Base-by-base conservation (phyloP, 2,113 vertebrate species). In the Morone chrysops region DNA sequence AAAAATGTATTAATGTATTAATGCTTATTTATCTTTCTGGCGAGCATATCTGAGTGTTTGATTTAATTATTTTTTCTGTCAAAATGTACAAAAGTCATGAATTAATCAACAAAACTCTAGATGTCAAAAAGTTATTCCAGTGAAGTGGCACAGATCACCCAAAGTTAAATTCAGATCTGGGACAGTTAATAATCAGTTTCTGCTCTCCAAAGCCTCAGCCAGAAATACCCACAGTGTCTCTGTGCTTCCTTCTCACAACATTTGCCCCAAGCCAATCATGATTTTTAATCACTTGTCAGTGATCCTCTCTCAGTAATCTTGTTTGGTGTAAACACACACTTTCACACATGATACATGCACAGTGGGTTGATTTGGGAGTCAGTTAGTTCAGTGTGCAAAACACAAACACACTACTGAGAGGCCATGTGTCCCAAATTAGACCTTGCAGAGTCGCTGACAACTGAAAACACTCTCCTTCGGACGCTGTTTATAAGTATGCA, bases 361-460 rank as follows among this genome's bases (percentile, higher is more conserved):
- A 5, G 31, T 22, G 75, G 69, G 59, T 56, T 50, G 41, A 75
- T 57, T 31, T 61, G 84, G 78, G 76, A 74, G 56, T 69, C 40
- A 60, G 48, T 86, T 75, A 56, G 73, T 78, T 73, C 56, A 72
- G 51, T 20, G 20, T 41, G 43, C 65, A 41, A 53, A 82, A 70
- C 70, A 72, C 70, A 85, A 89, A 90, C 81, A 62, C 65, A 20
- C 80, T 57, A 56, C 80, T 25, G 48, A 62, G 82, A 81, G 61
- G 72, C 85, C 81, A 79, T 85, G 89, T 87, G 90, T 92, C 88
- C 85, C 59, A 73, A 90, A 89, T 92, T 87, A 92, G 84, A 85
- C 56, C 72, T 73, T 63, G 51, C 65, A 67, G 74, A 87, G 75
- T 82, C 80, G 67, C 70, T 89, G 45, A 68, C 76, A 70, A 53